Conservation (phyloP, 35 echinoderm and acorn worm species). For the Patiria miniata region DNA sequence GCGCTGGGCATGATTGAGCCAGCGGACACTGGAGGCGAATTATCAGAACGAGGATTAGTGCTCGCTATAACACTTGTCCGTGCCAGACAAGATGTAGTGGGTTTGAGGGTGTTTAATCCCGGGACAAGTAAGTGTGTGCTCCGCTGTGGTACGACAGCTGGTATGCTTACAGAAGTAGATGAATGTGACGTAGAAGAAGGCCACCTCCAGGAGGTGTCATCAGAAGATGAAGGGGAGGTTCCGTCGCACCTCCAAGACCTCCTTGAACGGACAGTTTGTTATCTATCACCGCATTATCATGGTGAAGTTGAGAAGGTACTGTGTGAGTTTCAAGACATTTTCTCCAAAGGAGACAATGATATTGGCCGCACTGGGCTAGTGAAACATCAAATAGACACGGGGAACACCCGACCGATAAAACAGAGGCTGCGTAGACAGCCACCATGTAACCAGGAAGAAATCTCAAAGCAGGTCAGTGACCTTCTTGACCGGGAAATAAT, state of each 20-base stretch:
- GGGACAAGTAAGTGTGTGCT: not conserved
- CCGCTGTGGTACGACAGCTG: not conserved
- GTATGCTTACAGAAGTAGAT: not conserved
- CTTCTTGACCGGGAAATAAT: constrained; percentile 27
- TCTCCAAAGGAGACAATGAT: constrained; percentile 33
- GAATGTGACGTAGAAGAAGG: not conserved
- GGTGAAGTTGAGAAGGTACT: no score
- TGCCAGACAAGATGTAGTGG: not conserved
- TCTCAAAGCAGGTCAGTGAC: constrained; percentile 7
- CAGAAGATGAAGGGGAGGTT: not conserved
- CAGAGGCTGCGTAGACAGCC: constrained; percentile 24
- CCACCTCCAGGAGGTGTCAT: not conserved
- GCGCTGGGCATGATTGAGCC: not conserved
- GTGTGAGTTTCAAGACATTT: no score
- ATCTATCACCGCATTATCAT: not conserved
- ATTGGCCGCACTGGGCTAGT: constrained; percentile 24
- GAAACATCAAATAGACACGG: constrained; percentile 39
- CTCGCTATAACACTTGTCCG: not conserved
- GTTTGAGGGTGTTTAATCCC: constrained; percentile 36
- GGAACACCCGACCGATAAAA: constrained; percentile 41
- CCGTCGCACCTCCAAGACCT: not conserved
- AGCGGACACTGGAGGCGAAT: not conserved
- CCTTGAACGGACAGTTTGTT: not conserved
- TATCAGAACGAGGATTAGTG: not conserved
- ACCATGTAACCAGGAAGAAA: not conserved